A percentile compares a stretch with the other conserved stretches of the same genome.
phyloP scores from a whole-genome alignment of 2,797 vertebrate species.

The Spondyliosoma cantharus region DNA sequence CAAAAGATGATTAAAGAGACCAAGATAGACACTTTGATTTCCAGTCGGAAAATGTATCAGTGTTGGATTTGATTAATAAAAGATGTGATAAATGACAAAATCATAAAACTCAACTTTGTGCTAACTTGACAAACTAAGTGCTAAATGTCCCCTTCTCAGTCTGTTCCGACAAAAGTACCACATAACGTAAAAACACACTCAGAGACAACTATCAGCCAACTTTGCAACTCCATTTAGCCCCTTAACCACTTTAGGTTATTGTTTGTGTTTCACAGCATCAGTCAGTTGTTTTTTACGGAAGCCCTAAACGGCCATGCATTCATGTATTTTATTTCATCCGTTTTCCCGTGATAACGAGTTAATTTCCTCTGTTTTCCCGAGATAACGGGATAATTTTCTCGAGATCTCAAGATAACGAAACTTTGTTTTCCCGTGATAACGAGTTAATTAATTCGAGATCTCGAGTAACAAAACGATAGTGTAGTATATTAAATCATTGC shows the following conservation, averaged over 20 bases:
- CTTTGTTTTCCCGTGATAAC: too few species aligned
- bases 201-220: neutral
- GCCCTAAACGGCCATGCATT: too few species aligned
- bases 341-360: too few species aligned
- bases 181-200: neutral
- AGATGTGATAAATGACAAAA: neutral
- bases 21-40: neutral
- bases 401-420: too few species aligned
- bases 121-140: neutral
- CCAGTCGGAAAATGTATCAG: neutral
- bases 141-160: neutral
- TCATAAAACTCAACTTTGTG: neutral
- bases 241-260: neutral
- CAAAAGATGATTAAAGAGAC: slow-evolving; percentile 19
- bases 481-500: too few species aligned
- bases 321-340: too few species aligned
- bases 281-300: neutral
- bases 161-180: neutral
- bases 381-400: too few species aligned
- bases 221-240: neutral
- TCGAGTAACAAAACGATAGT: too few species aligned
- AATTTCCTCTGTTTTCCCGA: too few species aligned
- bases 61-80: slow-evolving; percentile 19
- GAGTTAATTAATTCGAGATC: too few species aligned
- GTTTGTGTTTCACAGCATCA: neutral